Percentiles rank a stretch among this genome's conserved stretches.
phyloP scores from a whole-genome alignment of 2,797 vertebrate species.

The Botia kubotai region DNA sequence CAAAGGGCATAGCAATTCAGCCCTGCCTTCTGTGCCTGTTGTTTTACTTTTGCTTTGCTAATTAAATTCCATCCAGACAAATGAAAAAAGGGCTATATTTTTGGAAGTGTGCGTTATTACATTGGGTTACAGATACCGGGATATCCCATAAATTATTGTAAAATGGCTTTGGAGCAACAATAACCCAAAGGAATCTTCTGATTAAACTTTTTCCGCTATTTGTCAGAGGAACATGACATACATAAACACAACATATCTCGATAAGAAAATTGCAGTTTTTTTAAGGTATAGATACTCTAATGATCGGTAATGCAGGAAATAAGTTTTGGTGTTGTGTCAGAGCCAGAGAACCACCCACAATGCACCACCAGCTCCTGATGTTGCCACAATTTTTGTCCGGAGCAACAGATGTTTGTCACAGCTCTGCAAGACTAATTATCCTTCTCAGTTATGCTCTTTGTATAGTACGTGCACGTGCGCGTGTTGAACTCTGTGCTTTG shows the following conservation, averaged over 20 bases:
- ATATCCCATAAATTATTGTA: slow-evolving; percentile 42
- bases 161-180: slow-evolving; percentile 24
- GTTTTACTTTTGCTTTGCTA: slow-evolving; percentile 43
- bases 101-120: slow-evolving; percentile 31
- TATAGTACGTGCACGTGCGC: slow-evolving; percentile 54
- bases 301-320: slow-evolving; percentile 18
- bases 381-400: slow-evolving; percentile 53
- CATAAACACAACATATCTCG: background rate
- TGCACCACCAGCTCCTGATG: slow-evolving; percentile 36
- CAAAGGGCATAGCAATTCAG: slow-evolving; percentile 38
- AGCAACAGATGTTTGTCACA: slow-evolving; percentile 80
- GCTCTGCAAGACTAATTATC: slow-evolving; percentile 63
- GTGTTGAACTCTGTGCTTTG: slow-evolving; percentile 54
- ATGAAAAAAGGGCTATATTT: slow-evolving; percentile 48
- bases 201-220: slow-evolving; percentile 31
- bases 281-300: background rate
- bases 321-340: slow-evolving; percentile 23
- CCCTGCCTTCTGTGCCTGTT: slow-evolving; percentile 32
- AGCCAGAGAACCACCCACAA: slow-evolving; percentile 58
- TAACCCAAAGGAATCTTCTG: slow-evolving; percentile 28
- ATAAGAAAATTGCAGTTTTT: background rate
- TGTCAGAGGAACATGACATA: background rate
- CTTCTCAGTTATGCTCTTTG: slow-evolving; percentile 53
- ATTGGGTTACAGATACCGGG: slow-evolving; percentile 37
- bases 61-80: slow-evolving; percentile 37